These are phyloP conservation scores for Rhorus exstirpatorius DNA, from an alignment of 2,888 invertebrate species.

Conservation along the genomic window DNA sequence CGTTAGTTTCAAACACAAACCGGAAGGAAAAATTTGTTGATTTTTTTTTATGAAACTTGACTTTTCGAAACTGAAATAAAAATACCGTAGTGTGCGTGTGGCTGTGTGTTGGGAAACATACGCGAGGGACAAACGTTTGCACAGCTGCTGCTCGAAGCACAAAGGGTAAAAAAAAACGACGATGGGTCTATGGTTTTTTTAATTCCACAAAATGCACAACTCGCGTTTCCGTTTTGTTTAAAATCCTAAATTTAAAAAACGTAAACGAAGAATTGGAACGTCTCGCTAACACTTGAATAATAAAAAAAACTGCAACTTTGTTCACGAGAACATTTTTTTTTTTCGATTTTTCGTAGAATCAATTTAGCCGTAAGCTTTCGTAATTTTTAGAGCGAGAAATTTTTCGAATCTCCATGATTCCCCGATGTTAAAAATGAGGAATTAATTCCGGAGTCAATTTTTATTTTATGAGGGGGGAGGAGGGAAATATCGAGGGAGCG, in stretches of 20 bases:
- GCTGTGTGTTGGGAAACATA: not conserved
- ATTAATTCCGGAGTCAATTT: conserved; percentile 33
- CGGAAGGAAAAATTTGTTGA: not conserved
- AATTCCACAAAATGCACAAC: conserved; percentile 3
- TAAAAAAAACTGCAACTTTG: conserved; percentile 13
- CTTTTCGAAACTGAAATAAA: conserved; percentile 2
- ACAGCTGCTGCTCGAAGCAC: conserved; percentile 30
- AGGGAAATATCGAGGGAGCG: conserved; percentile 61
- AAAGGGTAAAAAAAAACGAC: not conserved
- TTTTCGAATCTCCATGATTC: conserved; percentile 53
- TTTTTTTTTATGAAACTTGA: conserved; percentile 6
- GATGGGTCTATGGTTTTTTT: not conserved
- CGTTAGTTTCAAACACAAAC: not conserved
- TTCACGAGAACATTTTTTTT: not conserved
- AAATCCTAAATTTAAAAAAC: not conserved
- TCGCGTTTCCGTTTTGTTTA: not conserved
- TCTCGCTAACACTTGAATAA: not conserved
- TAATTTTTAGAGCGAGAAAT: not conserved
- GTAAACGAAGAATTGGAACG: not conserved
- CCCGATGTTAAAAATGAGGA: conserved; percentile 13
- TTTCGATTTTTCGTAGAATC: not conserved
- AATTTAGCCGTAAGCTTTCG: not conserved
- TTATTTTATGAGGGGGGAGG: conserved; percentile 5
- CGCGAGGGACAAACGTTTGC: conserved; percentile 21
- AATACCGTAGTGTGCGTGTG: conserved; percentile 12